Conservation (phyloP, 2,888 invertebrate genomes). For the Pomacea canaliculata region DNA sequence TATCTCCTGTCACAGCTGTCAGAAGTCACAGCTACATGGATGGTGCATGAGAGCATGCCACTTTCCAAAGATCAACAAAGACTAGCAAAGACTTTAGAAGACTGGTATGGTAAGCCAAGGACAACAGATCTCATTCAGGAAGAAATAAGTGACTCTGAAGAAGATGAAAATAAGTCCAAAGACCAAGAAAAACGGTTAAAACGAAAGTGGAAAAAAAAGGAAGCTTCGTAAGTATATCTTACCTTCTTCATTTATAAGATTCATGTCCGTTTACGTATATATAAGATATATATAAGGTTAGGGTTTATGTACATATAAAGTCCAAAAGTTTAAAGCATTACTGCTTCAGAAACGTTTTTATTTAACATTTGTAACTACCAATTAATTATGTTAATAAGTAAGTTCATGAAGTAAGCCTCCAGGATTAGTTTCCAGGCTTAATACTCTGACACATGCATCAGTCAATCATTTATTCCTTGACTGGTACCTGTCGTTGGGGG, state of each 20-base stretch:
- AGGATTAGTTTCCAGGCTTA: too few species aligned
- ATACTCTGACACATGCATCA: too few species aligned
- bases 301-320: too few species aligned
- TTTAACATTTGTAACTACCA: too few species aligned
- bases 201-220: constrained; percentile 48
- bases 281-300: too few species aligned
- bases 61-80: constrained; percentile 44
- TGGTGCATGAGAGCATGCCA: constrained; percentile 58
- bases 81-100: constrained; percentile 47
- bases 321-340: too few species aligned
- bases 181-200: constrained; percentile 40
- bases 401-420: too few species aligned
- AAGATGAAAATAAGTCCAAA: constrained; percentile 35
- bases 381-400: too few species aligned
- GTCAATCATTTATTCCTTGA: too few species aligned
- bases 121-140: constrained; percentile 61
- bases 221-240: constrained; percentile 41
- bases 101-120: constrained; percentile 59
- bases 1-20: constrained; percentile 65
- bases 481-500: too few species aligned
- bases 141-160: constrained; percentile 51
- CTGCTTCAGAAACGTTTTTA: too few species aligned
- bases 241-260: background rate
- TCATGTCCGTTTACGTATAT: too few species aligned
- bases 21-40: constrained; percentile 67